Conservation (phyloP, 2,797 vertebrate genomes). For the Allochrocebus solatus region DNA sequence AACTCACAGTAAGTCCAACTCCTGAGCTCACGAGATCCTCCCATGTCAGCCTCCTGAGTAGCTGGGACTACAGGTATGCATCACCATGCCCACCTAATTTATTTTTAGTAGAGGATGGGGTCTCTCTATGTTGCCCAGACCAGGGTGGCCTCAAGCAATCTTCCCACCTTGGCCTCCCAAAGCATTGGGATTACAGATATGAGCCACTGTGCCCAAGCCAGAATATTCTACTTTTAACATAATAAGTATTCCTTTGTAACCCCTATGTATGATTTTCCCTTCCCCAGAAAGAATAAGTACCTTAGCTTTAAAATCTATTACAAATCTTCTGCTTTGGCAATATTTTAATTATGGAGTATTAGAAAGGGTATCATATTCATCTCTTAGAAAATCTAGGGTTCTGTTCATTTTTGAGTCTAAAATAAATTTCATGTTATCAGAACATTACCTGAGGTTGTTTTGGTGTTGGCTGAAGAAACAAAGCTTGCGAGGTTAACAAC, state of each 20-base stretch:
- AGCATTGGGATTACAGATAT: not conserved
- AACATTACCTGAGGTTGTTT: slow-evolving; percentile 84
- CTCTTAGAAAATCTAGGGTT: not conserved
- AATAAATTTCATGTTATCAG: not conserved
- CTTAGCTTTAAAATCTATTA: slow-evolving; percentile 30
- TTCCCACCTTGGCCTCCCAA: not conserved
- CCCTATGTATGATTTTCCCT: not conserved
- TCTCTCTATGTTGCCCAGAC: too few species aligned
- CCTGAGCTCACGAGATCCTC: not conserved
- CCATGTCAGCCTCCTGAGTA: not conserved
- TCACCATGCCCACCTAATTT: too few species aligned
- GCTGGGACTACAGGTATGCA: not conserved
- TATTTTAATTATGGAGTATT: slow-evolving; percentile 49
- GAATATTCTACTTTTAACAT: slow-evolving; percentile 13
- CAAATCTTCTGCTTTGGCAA: not conserved
- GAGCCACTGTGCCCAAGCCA: not conserved
- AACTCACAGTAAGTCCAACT: not conserved
- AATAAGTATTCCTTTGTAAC: not conserved
- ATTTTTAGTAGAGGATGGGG: too few species aligned
- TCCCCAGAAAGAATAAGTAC: not conserved
- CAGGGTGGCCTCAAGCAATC: not conserved
- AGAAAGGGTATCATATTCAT: not conserved
- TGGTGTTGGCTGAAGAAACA: slow-evolving; percentile 80
- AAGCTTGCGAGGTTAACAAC: slow-evolving; percentile 88
- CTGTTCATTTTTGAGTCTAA: slow-evolving; percentile 24